Evolutionary conservation across 1,140 invertebrate genomes (phyloP).

Genomic region (Drosophila nannoptera): DNA sequence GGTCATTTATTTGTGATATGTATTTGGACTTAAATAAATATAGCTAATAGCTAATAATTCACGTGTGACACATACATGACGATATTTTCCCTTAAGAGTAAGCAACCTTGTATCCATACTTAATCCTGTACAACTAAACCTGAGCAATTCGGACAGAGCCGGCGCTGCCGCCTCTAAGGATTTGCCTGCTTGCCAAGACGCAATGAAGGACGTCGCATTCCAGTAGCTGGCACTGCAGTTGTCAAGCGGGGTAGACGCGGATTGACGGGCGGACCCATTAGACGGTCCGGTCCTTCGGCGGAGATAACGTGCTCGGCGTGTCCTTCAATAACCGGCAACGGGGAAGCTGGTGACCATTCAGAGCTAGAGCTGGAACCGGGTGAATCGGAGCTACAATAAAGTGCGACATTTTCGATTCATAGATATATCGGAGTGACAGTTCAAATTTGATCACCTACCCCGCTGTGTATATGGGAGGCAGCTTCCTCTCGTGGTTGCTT

Average conservation of each 20-base stretch:
- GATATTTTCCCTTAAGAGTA: slow-evolving; percentile 23
- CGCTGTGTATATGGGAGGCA: slow-evolving; percentile 77
- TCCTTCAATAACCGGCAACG: slow-evolving; percentile 66
- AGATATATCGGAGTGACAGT: background rate
- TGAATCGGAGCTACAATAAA: slow-evolving; percentile 65
- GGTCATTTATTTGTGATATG: slow-evolving; percentile 29
- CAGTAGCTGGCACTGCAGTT: slow-evolving; percentile 23
- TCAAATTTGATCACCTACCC: slow-evolving; percentile 51
- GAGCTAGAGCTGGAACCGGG: slow-evolving; percentile 78
- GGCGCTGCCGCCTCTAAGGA: slow-evolving; percentile 42
- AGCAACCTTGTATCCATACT: slow-evolving; percentile 9
- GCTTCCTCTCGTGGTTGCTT: slow-evolving; percentile 70
- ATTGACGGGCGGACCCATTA: slow-evolving; percentile 76
- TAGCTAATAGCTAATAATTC: slow-evolving; percentile 14
- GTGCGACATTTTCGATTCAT: background rate
- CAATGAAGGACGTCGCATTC: slow-evolving; percentile 49
- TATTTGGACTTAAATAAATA: slow-evolving; percentile 8
- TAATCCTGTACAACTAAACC: slow-evolving; percentile 58
- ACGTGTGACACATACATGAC: slow-evolving; percentile 26
- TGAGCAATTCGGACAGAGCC: slow-evolving; percentile 51
- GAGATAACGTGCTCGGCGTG: slow-evolving; percentile 48
- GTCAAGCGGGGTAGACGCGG: slow-evolving; percentile 68
- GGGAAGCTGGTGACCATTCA: slow-evolving; percentile 77
- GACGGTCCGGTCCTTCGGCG: slow-evolving; percentile 60
- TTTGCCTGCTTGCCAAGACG: slow-evolving; percentile 54